Conservation (phyloP, 23 tunicate species). For the Phallusia fumigata region DNA sequence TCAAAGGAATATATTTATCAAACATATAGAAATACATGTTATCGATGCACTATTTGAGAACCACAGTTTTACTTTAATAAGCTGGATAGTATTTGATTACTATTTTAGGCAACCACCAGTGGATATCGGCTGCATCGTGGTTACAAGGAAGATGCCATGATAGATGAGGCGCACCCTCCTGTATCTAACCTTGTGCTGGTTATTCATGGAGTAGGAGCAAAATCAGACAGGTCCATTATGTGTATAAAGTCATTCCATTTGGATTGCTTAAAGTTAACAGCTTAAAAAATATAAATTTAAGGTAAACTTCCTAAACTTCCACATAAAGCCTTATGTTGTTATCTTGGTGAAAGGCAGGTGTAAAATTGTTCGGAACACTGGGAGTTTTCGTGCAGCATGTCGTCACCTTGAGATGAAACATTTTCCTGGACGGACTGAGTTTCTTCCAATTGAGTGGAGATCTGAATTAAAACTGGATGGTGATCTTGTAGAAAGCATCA, state of each 20-base stretch:
- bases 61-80: no score
- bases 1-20: no score
- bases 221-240: slow-evolving; percentile 49
- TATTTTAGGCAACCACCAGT: slow-evolving; percentile 61
- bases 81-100: no score
- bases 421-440: slow-evolving; percentile 57
- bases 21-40: no score
- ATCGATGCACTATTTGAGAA: no score
- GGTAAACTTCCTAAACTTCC: no score
- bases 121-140: slow-evolving; percentile 80
- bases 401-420: slow-evolving; percentile 47
- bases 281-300: neutral
- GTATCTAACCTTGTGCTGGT: slow-evolving; percentile 79
- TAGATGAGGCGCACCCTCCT: slow-evolving; percentile 54
- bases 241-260: no score
- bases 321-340: neutral
- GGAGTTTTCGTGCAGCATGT: slow-evolving; percentile 57
- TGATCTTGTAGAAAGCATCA: slow-evolving; percentile 65
- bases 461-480: slow-evolving; percentile 68
- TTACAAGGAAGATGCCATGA: slow-evolving; percentile 48
- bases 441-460: slow-evolving; percentile 91
- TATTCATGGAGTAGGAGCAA: slow-evolving; percentile 92
- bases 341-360: slow-evolving; percentile 23
- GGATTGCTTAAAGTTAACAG: neutral
- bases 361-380: slow-evolving; percentile 83